Evolutionary conservation across 2,888 invertebrate species (phyloP).

Genomic region (Tholera decimalis): DNA sequence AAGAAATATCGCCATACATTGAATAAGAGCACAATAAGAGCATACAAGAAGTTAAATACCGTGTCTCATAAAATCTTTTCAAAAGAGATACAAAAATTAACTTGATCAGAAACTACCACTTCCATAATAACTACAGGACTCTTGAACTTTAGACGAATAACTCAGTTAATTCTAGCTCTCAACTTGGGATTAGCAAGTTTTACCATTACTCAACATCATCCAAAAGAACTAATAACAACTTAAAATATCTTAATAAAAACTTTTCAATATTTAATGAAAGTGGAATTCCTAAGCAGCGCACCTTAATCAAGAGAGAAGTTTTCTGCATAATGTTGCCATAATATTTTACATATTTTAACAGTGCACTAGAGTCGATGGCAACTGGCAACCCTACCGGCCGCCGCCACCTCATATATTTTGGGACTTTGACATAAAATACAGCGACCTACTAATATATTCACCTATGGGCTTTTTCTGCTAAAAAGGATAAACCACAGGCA

Average conservation of each 20-base stretch:
- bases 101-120: neutral
- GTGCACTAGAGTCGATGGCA: slow-evolving; percentile 51
- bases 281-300: slow-evolving; percentile 29
- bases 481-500: slow-evolving; percentile 62
- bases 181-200: slow-evolving; percentile 1
- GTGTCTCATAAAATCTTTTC: neutral
- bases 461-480: slow-evolving; percentile 51
- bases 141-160: neutral
- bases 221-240: slow-evolving; percentile 30
- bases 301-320: slow-evolving; percentile 47
- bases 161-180: slow-evolving; percentile 1
- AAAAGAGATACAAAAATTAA: neutral
- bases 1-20: too few relatives aligned
- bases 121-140: neutral
- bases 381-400: slow-evolving; percentile 20
- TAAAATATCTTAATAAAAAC: slow-evolving; percentile 49
- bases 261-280: slow-evolving; percentile 53
- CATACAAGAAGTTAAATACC: too few relatives aligned
- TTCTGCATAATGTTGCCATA: slow-evolving; percentile 52
- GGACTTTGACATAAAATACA: slow-evolving; percentile 59
- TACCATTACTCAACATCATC: slow-evolving; percentile 9
- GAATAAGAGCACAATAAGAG: too few relatives aligned
- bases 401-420: slow-evolving; percentile 56
- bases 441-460: slow-evolving; percentile 53
- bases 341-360: slow-evolving; percentile 63